Evolutionary conservation across 2,888 invertebrate genomes (phyloP).

Genomic region (Lochmaea crataegi): DNA sequence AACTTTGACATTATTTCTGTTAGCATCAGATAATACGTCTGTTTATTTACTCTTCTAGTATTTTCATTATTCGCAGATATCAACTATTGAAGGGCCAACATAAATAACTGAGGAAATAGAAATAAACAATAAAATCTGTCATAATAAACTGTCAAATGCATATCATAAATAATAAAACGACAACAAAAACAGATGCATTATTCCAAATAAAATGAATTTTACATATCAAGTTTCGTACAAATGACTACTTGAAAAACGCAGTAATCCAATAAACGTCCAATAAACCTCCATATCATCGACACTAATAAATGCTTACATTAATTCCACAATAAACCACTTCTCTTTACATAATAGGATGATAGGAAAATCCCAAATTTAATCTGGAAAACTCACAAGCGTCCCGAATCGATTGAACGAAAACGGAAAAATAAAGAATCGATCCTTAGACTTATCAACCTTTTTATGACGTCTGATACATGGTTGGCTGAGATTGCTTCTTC

Average conservation of each 20-base stretch:
- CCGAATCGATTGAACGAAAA: slow-evolving; percentile 7
- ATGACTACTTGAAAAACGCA: background rate
- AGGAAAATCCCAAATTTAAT: slow-evolving; percentile 7
- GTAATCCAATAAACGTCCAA: slow-evolving; percentile 11
- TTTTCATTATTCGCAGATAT: too few relatives aligned
- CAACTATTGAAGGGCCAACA: too few relatives aligned
- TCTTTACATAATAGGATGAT: background rate
- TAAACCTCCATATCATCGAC: background rate
- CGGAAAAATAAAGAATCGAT: slow-evolving; percentile 38
- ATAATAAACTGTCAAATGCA: too few relatives aligned
- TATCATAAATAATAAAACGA: too few relatives aligned
- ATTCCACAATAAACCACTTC: background rate
- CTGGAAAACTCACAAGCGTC: background rate
- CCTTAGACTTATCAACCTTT: slow-evolving; percentile 41
- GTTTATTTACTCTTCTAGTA: too few relatives aligned
- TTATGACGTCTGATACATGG: slow-evolving; percentile 45
- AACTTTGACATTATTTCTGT: too few relatives aligned
- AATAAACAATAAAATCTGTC: too few relatives aligned
- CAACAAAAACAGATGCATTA: too few relatives aligned
- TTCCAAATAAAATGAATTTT: too few relatives aligned
- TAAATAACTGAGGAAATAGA: too few relatives aligned
- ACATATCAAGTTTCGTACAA: background rate
- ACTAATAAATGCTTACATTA: background rate
- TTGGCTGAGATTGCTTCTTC: slow-evolving; percentile 42
- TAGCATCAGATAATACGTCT: too few relatives aligned